Conservation (phyloP, 2,113 vertebrate species). For the Limanda limanda region DNA sequence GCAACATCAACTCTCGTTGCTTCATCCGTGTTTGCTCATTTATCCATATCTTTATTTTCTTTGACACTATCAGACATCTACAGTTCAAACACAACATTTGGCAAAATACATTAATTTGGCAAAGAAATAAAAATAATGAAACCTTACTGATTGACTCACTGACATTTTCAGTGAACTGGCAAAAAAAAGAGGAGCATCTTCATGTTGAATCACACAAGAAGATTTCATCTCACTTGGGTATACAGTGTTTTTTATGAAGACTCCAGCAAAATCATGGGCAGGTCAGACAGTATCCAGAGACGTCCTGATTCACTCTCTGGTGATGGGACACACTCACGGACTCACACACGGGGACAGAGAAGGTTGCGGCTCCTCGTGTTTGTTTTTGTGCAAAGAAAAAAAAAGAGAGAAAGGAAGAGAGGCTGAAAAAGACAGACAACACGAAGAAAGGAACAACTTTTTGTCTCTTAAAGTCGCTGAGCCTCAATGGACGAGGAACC, state of each 20-base stretch:
- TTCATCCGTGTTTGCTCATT: constrained; percentile 54
- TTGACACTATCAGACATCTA: constrained; percentile 83
- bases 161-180: constrained; percentile 62
- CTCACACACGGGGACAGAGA: constrained; percentile 24
- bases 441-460: constrained; percentile 26
- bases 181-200: constrained; percentile 58
- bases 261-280: constrained; percentile 19
- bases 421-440: constrained; percentile 40
- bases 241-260: constrained; percentile 36
- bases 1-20: too few relatives aligned
- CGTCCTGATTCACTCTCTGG: constrained; percentile 37
- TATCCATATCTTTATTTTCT: constrained; percentile 78
- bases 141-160: constrained; percentile 65
- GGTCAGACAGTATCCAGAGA: constrained; percentile 44
- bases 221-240: constrained; percentile 25
- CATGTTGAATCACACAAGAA: constrained; percentile 36
- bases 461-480: constrained; percentile 59
- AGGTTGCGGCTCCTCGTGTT: constrained; percentile 23
- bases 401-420: constrained; percentile 5
- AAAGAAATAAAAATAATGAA: constrained; percentile 67
- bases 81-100: constrained; percentile 81
- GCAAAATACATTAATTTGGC: constrained; percentile 85
- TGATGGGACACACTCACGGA: constrained; percentile 43
- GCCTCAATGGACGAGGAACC: constrained; percentile 66
- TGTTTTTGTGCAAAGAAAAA: constrained; percentile 53